These are phyloP conservation scores for Therioaphis trifolii DNA, from an alignment of 2,888 invertebrate species.

Conservation along the genomic window DNA sequence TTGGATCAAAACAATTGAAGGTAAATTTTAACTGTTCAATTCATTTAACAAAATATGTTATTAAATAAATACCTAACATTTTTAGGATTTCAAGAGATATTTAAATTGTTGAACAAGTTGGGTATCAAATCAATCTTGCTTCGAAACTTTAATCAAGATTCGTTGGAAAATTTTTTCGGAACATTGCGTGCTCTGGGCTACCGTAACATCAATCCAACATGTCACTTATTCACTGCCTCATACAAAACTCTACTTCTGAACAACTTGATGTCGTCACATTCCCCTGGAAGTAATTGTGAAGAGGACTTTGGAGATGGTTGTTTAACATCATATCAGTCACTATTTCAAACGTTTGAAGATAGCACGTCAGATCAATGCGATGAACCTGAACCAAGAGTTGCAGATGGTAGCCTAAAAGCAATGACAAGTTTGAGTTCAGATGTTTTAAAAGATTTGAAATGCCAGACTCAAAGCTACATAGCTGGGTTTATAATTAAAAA, in stretches of 20 bases:
- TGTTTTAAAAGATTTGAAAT: background rate
- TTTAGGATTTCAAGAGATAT: too few species aligned
- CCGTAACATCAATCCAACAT: too few species aligned
- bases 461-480: background rate
- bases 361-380: background rate
- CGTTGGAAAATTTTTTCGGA: too few species aligned
- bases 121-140: too few species aligned
- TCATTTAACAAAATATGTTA: too few species aligned
- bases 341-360: background rate
- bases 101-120: too few species aligned
- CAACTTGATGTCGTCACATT: conserved; percentile 1
- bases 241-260: background rate
- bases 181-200: too few species aligned
- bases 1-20: too few species aligned
- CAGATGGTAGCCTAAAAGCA: background rate
- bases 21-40: too few species aligned
- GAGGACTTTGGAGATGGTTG: background rate
- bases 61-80: too few species aligned
- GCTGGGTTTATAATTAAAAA: background rate
- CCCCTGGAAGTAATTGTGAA: background rate
- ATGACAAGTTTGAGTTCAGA: background rate
- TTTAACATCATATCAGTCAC: background rate
- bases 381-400: background rate
- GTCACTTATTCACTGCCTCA: too few species aligned
- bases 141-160: too few species aligned